phyloP scores from a whole-genome alignment of 1,140 invertebrate species.

The Lasioglossum baleicum region DNA sequence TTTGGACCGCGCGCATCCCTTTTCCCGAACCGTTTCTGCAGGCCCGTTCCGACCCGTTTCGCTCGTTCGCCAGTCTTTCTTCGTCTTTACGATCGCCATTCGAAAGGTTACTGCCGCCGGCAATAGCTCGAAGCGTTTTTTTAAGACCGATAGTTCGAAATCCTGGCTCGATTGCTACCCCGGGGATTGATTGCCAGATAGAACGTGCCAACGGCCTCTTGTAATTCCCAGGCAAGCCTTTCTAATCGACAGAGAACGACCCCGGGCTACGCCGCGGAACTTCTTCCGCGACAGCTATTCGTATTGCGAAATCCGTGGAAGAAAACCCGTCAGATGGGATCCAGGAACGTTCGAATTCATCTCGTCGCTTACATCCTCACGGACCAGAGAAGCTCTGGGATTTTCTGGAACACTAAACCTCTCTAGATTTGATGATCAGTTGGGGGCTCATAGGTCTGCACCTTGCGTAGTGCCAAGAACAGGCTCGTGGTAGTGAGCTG shows the following conservation, averaged over 20 bases:
- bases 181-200: slow-evolving; percentile 56
- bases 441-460: too few relatives aligned
- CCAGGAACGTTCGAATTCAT: too few relatives aligned
- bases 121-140: slow-evolving; percentile 53
- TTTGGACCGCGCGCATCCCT: not conserved
- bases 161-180: slow-evolving; percentile 46
- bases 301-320: too few relatives aligned
- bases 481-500: too few relatives aligned
- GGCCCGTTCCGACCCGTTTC: not conserved
- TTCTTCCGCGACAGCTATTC: too few relatives aligned
- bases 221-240: slow-evolving; percentile 53
- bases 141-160: slow-evolving; percentile 53
- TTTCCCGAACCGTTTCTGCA: slow-evolving; percentile 9
- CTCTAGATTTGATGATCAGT: too few relatives aligned
- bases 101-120: slow-evolving; percentile 56
- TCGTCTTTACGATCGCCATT: slow-evolving; percentile 64
- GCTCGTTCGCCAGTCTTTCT: slow-evolving; percentile 37
- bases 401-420: too few relatives aligned
- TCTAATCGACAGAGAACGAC: slow-evolving; percentile 22
- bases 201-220: slow-evolving; percentile 42
- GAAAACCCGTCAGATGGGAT: too few relatives aligned
- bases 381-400: too few relatives aligned
- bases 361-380: too few relatives aligned
- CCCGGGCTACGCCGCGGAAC: too few relatives aligned
- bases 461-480: too few relatives aligned